Conservation (phyloP, 2,888 invertebrate species). For the Notocelia uddmanniana region DNA sequence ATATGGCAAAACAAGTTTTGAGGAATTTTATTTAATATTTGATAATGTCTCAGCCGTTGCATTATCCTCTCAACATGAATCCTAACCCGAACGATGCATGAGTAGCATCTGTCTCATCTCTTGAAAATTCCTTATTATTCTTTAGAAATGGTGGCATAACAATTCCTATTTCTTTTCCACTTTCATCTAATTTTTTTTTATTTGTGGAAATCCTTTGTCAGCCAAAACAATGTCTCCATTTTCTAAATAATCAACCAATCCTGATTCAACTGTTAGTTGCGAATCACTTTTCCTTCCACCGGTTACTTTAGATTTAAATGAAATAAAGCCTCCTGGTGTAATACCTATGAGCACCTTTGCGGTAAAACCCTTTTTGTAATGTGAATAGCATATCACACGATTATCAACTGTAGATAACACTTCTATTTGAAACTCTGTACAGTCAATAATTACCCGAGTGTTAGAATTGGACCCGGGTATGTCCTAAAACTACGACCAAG, state of each 20-base stretch:
- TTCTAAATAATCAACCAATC: slow-evolving; percentile 11
- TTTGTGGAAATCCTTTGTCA: slow-evolving; percentile 11
- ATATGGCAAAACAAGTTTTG: slow-evolving; percentile 5
- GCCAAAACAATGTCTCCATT: slow-evolving; percentile 18
- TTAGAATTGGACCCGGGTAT: no score
- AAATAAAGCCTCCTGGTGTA: slow-evolving; percentile 8
- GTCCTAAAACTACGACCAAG: no score
- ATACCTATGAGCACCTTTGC: slow-evolving; percentile 8
- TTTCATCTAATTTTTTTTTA: background rate
- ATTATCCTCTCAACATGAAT: slow-evolving; percentile 12
- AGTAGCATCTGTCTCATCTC: background rate
- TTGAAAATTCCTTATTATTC: background rate
- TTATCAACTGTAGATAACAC: background rate
- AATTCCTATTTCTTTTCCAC: background rate
- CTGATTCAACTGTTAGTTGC: slow-evolving; percentile 5
- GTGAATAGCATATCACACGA: background rate
- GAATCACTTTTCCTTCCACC: slow-evolving; percentile 17
- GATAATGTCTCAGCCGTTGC: background rate
- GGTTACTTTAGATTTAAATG: background rate
- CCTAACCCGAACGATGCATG: background rate
- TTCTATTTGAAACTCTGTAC: slow-evolving; percentile 4
- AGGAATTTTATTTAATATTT: slow-evolving; percentile 7
- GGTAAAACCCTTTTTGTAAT: slow-evolving; percentile 3
- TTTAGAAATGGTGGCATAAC: slow-evolving; percentile 1
- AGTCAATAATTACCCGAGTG: slow-evolving; percentile 13